phyloP scores from a whole-genome alignment of 2,797 vertebrate genomes.

The Liasis olivaceus region DNA sequence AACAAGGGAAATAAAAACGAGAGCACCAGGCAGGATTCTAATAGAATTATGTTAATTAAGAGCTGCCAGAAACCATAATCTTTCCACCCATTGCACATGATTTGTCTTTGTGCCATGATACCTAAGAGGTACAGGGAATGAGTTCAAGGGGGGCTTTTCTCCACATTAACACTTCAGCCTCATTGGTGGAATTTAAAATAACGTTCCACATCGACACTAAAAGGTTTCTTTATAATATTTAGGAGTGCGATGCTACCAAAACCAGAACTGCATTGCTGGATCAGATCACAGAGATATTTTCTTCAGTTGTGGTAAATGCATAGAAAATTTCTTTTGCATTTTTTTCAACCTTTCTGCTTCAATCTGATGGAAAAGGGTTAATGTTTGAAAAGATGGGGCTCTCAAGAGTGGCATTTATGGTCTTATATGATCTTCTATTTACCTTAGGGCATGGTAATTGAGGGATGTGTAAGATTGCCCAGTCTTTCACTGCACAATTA shows the following conservation, averaged over 20 bases:
- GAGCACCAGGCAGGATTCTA: conserved; percentile 17
- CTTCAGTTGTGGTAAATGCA: neutral
- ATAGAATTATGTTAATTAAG: conserved; percentile 42
- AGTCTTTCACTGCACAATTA: neutral
- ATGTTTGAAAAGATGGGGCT: neutral
- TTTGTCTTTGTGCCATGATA: conserved; percentile 12
- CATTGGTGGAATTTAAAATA: neutral
- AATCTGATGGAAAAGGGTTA: neutral
- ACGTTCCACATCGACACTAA: neutral
- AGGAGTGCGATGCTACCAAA: neutral
- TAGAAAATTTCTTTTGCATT: neutral
- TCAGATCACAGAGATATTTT: neutral
- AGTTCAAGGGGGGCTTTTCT: neutral
- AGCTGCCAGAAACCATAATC: conserved; percentile 6
- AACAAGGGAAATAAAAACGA: conserved; percentile 23
- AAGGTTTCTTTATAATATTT: neutral
- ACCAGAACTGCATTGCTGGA: neutral
- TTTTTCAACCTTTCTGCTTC: neutral
- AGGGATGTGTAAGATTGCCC: neutral
- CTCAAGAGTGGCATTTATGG: neutral
- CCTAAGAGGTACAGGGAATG: conserved; percentile 6
- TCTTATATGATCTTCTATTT: neutral
- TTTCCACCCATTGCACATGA: conserved; percentile 21
- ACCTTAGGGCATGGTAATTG: neutral
- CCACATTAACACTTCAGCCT: neutral